A percentile compares a stretch with the other conserved stretches of the same genome.
phyloP scores from a whole-genome alignment of 2,113 vertebrate species.

The Phalacrocorax pelagicus region DNA sequence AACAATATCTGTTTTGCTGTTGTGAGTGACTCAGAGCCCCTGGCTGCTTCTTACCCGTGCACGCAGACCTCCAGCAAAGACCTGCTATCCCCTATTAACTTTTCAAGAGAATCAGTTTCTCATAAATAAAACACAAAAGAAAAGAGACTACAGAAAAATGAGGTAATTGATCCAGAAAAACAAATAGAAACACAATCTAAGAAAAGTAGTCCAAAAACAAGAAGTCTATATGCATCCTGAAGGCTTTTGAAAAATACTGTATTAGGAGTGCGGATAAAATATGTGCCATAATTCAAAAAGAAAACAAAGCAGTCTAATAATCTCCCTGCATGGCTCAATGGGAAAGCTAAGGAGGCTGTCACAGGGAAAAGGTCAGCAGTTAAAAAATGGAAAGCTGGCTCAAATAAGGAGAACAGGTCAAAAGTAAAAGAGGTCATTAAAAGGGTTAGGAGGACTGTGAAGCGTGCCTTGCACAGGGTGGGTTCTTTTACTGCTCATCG shows the following conservation, averaged over 20 bases:
- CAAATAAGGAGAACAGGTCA: neutral
- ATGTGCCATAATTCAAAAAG: neutral
- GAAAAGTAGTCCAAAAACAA: neutral
- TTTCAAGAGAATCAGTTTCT: neutral
- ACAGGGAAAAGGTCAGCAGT: neutral
- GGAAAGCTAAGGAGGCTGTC: constrained; percentile 8
- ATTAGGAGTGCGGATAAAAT: neutral
- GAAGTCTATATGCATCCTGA: neutral
- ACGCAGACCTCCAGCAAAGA: neutral
- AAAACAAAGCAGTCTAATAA: constrained; percentile 27
- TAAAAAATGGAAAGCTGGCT: neutral
- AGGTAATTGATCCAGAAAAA: neutral
- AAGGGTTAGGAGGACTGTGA: neutral
- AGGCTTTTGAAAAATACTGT: neutral
- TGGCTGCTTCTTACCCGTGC: neutral
- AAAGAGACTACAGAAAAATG: neutral
- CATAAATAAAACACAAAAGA: neutral
- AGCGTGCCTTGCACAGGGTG: rapidly evolving
- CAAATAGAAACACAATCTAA: neutral
- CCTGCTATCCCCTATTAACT: neutral
- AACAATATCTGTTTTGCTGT: neutral
- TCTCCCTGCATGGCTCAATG: neutral
- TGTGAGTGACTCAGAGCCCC: neutral
- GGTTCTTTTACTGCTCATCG: neutral
- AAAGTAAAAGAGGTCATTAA: neutral